Percentiles rank a stretch among this genome's conserved stretches.
These are phyloP conservation scores for Eulemur rubriventer DNA, from an alignment of 2,797 vertebrate genomes.

Conservation along the genomic window DNA sequence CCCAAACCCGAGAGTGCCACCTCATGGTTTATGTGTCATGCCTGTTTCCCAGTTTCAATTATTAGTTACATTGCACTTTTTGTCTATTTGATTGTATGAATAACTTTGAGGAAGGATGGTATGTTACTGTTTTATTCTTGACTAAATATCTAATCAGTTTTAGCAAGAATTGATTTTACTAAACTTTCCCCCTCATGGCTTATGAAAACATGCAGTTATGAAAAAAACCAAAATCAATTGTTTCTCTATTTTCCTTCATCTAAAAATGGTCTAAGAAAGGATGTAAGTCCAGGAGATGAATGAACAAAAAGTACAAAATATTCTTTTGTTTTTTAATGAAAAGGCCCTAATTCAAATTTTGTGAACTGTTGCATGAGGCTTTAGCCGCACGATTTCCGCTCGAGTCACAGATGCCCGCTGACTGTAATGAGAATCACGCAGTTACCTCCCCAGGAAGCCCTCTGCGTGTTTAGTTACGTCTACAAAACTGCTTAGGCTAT, in stretches of 20 bases:
- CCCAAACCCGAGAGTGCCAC: not conserved
- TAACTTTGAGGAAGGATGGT: not conserved
- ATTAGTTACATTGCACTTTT: not conserved
- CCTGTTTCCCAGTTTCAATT: not conserved
- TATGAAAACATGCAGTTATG: not conserved
- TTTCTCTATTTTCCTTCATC: not conserved
- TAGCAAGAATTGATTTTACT: not conserved
- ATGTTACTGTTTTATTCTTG: not conserved
- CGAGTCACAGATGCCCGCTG: not conserved
- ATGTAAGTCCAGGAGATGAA: not conserved
- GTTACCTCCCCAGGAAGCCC: not conserved
- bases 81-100: not conserved
- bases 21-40: not conserved
- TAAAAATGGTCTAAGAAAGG: not conserved
- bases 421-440: slow-evolving; percentile 13
- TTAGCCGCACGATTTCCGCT: not conserved
- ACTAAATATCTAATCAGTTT: not conserved
- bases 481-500: slow-evolving; percentile 53
- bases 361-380: not conserved
- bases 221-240: not conserved
- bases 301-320: not conserved
- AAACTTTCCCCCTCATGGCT: not conserved
- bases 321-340: not conserved
- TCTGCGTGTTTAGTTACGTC: slow-evolving; percentile 48
- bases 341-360: slow-evolving; percentile 46